phyloP scores from a whole-genome alignment of 2,797 vertebrate species.

The Coregonus sp. region DNA sequence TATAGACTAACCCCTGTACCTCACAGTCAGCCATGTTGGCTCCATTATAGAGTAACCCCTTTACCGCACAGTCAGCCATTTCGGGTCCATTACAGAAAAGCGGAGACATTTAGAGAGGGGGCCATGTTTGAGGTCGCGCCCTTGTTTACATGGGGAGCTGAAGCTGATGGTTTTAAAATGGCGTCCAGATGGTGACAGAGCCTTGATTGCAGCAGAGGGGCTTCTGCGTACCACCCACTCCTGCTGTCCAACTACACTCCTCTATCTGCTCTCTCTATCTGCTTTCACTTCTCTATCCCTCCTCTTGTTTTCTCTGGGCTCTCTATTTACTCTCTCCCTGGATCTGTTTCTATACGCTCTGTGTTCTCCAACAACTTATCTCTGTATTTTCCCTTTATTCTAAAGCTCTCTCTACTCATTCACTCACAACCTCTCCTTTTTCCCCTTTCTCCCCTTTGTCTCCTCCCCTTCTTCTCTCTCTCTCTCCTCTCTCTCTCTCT shows the following conservation, averaged over 20 bases:
- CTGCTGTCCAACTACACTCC: slow-evolving; percentile 68
- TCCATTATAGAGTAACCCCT: neutral
- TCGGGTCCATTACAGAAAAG: slow-evolving; percentile 40
- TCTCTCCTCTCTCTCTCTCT: slow-evolving; percentile 9
- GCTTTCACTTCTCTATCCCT: neutral
- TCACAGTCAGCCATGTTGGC: slow-evolving; percentile 25
- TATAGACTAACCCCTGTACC: neutral
- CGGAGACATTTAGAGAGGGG: slow-evolving; percentile 67
- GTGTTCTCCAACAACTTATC: neutral
- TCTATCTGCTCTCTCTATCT: slow-evolving; percentile 35
- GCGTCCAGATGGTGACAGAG: slow-evolving; percentile 77
- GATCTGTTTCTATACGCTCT: slow-evolving; percentile 6
- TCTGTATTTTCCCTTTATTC: slow-evolving; percentile 26
- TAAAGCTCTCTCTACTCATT: slow-evolving; percentile 31
- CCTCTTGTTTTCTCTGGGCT: neutral
- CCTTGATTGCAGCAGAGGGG: slow-evolving; percentile 70
- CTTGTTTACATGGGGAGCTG: slow-evolving; percentile 73
- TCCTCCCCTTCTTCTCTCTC: slow-evolving; percentile 27
- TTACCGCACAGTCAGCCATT: slow-evolving; percentile 12
- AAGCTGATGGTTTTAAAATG: slow-evolving; percentile 80
- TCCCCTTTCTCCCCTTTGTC: neutral
- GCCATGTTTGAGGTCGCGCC: slow-evolving; percentile 72
- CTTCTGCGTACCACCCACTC: slow-evolving; percentile 63
- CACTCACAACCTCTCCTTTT: slow-evolving; percentile 13
- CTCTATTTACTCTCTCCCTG: slow-evolving; percentile 23